Percentiles rank a stretch among this genome's conserved stretches.
phyloP scores from a whole-genome alignment of 2,888 invertebrate species.

The Drosophila neutralis region DNA sequence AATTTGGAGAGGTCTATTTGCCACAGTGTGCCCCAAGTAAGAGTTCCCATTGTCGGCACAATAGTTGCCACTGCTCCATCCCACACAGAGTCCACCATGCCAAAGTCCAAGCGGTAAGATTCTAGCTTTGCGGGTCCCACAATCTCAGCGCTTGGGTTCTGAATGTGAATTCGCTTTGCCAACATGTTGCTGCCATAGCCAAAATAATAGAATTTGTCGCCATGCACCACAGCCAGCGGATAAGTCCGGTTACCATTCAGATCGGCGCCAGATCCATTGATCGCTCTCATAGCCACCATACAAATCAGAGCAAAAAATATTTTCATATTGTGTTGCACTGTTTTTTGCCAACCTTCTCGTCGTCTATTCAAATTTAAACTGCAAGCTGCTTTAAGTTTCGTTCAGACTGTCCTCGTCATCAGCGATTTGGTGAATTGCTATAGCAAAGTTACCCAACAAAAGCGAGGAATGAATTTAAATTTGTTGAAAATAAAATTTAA shows the following conservation, averaged over 20 bases:
- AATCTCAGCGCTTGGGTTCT: conserved; percentile 91
- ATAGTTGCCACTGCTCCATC: conserved; percentile 94
- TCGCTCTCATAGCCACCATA: neutral
- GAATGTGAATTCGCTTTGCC: conserved; percentile 90
- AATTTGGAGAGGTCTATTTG: conserved; percentile 88
- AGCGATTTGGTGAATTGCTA: neutral
- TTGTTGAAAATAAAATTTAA: neutral
- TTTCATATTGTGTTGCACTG: neutral
- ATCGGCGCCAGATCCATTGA: neutral
- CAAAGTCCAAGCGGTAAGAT: conserved; percentile 89
- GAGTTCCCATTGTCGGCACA: conserved; percentile 83
- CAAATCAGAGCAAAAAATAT: conserved; percentile 9
- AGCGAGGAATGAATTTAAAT: neutral
- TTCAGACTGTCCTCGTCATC: neutral
- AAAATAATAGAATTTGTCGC: conserved; percentile 90
- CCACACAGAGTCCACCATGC: conserved; percentile 88
- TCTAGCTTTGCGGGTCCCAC: conserved; percentile 88
- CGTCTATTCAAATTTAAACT: neutral
- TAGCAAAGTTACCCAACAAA: neutral
- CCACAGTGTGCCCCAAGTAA: conserved; percentile 92
- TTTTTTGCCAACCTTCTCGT: conserved; percentile 26
- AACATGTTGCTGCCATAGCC: conserved; percentile 96
- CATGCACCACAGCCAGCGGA: conserved; percentile 48
- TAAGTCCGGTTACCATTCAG: conserved; percentile 7
- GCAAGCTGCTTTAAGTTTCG: neutral